Percentiles rank a stretch among this genome's conserved stretches.
Evolutionary conservation across 1,140 invertebrate species (phyloP).

Genomic region (Heliconius hewitsoni): DNA sequence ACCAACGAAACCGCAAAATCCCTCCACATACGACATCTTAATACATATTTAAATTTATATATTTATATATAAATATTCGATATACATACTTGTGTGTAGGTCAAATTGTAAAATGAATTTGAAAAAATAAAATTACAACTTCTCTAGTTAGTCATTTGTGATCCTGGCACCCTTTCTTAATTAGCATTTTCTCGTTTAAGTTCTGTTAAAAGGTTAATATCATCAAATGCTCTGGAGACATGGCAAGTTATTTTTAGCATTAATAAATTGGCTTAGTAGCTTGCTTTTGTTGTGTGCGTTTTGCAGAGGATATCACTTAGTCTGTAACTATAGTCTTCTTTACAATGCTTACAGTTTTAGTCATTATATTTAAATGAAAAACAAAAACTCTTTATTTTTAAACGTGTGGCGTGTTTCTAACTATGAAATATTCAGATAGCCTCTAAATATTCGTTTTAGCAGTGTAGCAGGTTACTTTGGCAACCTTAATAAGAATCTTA

Average conservation of each 20-base stretch:
- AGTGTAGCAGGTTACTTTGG: background rate
- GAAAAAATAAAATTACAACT: background rate
- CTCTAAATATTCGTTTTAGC: background rate
- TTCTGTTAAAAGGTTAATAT: conserved; percentile 75
- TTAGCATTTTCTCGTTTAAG: conserved; percentile 62
- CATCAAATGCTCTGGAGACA: conserved; percentile 70
- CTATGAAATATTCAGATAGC: background rate
- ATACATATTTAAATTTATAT: background rate
- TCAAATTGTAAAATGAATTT: background rate
- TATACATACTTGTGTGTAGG: no score
- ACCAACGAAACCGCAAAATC: conserved; percentile 65
- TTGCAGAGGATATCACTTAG: conserved; percentile 54
- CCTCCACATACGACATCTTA: conserved; percentile 55
- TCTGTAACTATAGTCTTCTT: conserved; percentile 14
- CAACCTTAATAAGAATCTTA: conserved; percentile 12
- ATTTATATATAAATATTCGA: background rate
- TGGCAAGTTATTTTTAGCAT: conserved; percentile 77
- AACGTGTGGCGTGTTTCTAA: no score
- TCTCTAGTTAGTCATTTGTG: background rate
- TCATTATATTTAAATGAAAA: no score
- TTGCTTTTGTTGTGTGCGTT: conserved; percentile 72
- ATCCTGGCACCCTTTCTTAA: conserved; percentile 27
- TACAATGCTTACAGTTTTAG: background rate
- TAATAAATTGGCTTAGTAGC: conserved; percentile 79
- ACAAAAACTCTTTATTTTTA: background rate